Percentiles rank a stretch among this genome's conserved stretches.
Conservation (phyloP, 2,797 vertebrate species). For the Balearica regulorum region DNA sequence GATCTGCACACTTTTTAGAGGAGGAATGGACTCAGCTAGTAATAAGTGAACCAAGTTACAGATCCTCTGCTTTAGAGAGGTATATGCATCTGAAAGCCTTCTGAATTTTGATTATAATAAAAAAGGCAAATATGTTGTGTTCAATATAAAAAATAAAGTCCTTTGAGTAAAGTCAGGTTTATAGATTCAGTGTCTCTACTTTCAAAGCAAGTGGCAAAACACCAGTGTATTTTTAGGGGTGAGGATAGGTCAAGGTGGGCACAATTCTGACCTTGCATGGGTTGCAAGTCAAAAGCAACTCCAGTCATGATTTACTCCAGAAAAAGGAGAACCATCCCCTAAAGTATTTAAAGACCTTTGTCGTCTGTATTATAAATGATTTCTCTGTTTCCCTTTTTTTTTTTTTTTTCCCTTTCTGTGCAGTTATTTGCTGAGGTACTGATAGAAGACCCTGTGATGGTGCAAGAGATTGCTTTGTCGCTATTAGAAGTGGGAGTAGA, state of each 20-base stretch:
- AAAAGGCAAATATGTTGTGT: not conserved
- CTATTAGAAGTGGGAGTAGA: constrained; percentile 52
- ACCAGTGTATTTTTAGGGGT: not conserved
- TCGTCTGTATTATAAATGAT: not conserved
- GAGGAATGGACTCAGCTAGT: not conserved
- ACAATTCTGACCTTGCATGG: not conserved
- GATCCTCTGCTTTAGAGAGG: not conserved
- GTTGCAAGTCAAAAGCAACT: not conserved
- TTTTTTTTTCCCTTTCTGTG: not conserved
- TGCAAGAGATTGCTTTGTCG: constrained; percentile 67
- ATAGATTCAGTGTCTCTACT: not conserved
- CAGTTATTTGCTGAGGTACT: constrained; percentile 78
- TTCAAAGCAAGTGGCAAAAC: not conserved
- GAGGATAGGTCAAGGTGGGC: not conserved
- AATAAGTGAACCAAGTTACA: not conserved
- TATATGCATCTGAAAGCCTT: not conserved
- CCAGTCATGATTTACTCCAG: not conserved
- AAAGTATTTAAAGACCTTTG: not conserved
- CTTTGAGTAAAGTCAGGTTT: not conserved
- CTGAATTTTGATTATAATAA: not conserved
- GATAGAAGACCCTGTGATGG: constrained; percentile 70
- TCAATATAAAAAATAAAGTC: not conserved
- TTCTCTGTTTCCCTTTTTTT: not conserved
- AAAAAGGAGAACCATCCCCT: not conserved
- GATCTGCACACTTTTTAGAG: not conserved